Evolutionary conservation across 2,888 invertebrate genomes (phyloP), one percentile per base, ranked within the genome.

Genomic region (Netelia fuscicornis): DNA sequence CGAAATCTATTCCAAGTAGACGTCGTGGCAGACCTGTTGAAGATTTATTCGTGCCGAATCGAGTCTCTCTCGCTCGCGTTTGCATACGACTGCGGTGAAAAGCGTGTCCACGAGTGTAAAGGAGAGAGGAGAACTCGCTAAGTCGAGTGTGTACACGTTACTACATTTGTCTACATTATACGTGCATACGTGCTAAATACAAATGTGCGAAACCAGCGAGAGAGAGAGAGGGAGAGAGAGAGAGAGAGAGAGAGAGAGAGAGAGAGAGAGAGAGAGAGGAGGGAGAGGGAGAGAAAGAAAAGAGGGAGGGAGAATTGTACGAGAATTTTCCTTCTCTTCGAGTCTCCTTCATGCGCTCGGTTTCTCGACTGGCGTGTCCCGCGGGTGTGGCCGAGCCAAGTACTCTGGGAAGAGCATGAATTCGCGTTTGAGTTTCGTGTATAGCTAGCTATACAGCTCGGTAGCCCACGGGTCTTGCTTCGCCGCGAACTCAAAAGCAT

Each of bases 1-100:
- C 78, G 79, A 82, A 85, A 82, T 88, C 90, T 90, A 90, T 90
- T 90, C 88, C 86, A 88, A 89, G 89, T 88, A 86, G 88, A 87
- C 89, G 87, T 86, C 86, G 89, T 88, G 87, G 89, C 89, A 88
- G 90, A 90, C 90, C 90, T 90, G 91, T 89, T 89, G 89, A 91
- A 89, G 91, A 91, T 91, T 91, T 91, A 90, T 91, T 89, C 88
- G 88, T 89, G 88, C 86, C 90, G 90, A 90, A 92, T 91, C 90
- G 88, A 91, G 89, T 68, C 81, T 77, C 78, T 42, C 88, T 86
- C 60, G 60, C 23, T 62, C 72, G 56, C 65, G 64, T 42, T 48
- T 65, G 65, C 54, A n/a, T 13, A 17, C 10, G 60, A 9, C 37
- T 20, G 52, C 54, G 10, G 37, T 37, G 78, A 23, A 62, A 62